Conservation (phyloP, 2,888 invertebrate genomes). For the Gryllus longicercus region DNA sequence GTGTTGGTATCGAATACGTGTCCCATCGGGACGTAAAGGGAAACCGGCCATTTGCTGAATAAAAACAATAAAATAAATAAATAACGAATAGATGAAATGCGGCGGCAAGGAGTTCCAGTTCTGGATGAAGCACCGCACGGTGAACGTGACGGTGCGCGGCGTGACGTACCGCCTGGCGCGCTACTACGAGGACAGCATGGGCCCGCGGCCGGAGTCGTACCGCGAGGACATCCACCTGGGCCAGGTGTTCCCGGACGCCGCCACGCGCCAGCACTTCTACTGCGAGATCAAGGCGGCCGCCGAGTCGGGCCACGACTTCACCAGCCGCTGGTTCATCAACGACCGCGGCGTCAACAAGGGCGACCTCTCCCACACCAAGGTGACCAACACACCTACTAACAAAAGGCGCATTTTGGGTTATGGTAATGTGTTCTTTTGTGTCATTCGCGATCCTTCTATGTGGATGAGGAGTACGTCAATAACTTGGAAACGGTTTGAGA, state of each 20-base stretch:
- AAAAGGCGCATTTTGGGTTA: too few species aligned
- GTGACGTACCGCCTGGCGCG: slow-evolving; percentile 55
- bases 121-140: slow-evolving; percentile 59
- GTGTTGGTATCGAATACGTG: too few species aligned
- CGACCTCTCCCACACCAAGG: slow-evolving; percentile 48
- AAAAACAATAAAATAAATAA: too few species aligned
- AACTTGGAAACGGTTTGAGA: too few species aligned
- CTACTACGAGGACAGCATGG: slow-evolving; percentile 58
- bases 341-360: slow-evolving; percentile 64
- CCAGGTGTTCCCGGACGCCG: slow-evolving; percentile 42
- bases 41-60: too few species aligned
- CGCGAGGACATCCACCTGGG: slow-evolving; percentile 47
- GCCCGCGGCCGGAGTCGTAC: slow-evolving; percentile 72
- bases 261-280: slow-evolving; percentile 55
- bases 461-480: too few species aligned
- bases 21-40: too few species aligned
- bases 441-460: too few species aligned
- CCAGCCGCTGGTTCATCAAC: slow-evolving; percentile 79
- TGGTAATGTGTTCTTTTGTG: too few species aligned
- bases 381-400: too few species aligned
- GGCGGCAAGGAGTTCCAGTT: slow-evolving; percentile 54
- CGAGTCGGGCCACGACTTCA: slow-evolving; percentile 96
- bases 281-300: slow-evolving; percentile 79
- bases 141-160: slow-evolving; percentile 52
- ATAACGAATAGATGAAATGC: too few species aligned